Evolutionary conservation across 2,113 vertebrate genomes (phyloP), one percentile per base, ranked within the genome.

Genomic region (Mellivora capensis): DNA sequence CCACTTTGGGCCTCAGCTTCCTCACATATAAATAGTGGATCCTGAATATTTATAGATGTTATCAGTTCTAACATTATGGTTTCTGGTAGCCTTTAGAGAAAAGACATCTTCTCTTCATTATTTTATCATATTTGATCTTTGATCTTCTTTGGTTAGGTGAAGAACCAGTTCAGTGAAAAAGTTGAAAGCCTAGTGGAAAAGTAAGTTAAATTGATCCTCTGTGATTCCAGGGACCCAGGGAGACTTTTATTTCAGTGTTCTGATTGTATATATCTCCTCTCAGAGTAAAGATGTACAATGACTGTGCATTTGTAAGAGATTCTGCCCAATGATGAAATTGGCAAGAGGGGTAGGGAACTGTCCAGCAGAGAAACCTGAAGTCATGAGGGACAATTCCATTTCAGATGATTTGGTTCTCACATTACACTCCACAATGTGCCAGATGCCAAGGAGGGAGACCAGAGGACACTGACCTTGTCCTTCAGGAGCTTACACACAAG

Each of bases 361-460:
- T 67, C 93, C 80, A 91, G 91, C 95, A 87, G 37, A 47, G 88
- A 23, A 49, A 85, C 31, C 85, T 89, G 71, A 81, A 71, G 34
- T 1, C 21, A 3, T 0, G 34, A 0, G 7, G 34, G 69, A 44
- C 7, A 9, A 29, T 31, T 57, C 6, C 7, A 1, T 42, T 52
- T 23, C 74, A 18, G 69, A n/a, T 18, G 37, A 54, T 21, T 20
- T 0, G 1, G 54, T 37, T 21, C 49, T 79, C 8, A 18, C 14
- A 3, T 9, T 12, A 3, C 29, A 20, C 37, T 84, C 23, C 1
- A 18, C 18, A 3, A 20, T 2, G 6, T 11, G 14, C 39, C 37
- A 6, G 29, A 20, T 37, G 13, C 72, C 29, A 47, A 47, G 27
- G 10, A 86, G 13, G 47, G 20, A 81, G 1, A 37, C 37, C 4